Evolutionary conservation across 2,888 invertebrate genomes (phyloP).

Genomic region (Parnassius orleans): DNA sequence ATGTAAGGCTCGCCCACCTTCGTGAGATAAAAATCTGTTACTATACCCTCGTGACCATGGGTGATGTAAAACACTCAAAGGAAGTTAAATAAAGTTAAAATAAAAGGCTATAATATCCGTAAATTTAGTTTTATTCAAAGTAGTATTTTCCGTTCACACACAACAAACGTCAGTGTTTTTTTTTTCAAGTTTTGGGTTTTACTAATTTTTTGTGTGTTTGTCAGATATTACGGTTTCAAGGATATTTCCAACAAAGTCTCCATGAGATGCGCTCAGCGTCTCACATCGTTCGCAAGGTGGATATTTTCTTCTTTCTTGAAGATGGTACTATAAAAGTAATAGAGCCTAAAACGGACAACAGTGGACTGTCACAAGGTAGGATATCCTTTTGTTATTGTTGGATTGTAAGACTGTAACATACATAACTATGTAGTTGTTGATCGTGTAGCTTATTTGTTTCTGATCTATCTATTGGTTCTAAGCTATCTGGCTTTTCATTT

Average conservation of each 20-base stretch:
- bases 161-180: background rate
- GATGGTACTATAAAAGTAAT: slow-evolving; percentile 94
- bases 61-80: too few relatives aligned
- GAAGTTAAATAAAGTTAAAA: too few relatives aligned
- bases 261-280: slow-evolving; percentile 86
- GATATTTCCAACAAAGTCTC: slow-evolving; percentile 89
- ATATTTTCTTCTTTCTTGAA: slow-evolving; percentile 87
- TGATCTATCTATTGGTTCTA: too few relatives aligned
- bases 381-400: background rate
- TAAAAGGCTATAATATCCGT: too few relatives aligned
- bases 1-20: too few relatives aligned
- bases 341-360: slow-evolving; percentile 91
- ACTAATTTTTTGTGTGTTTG: background rate
- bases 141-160: background rate
- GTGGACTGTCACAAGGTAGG: slow-evolving; percentile 91
- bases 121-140: too few relatives aligned
- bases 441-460: too few relatives aligned
- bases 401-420: too few relatives aligned
- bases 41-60: too few relatives aligned
- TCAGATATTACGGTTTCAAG: slow-evolving; percentile 88
- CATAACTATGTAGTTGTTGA: too few relatives aligned
- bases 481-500: too few relatives aligned
- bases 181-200: background rate
- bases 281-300: slow-evolving; percentile 84
- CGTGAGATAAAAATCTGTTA: too few relatives aligned